Evolutionary conservation across 2,113 vertebrate genomes (phyloP).

Genomic region (Lasiurus cinereus): DNA sequence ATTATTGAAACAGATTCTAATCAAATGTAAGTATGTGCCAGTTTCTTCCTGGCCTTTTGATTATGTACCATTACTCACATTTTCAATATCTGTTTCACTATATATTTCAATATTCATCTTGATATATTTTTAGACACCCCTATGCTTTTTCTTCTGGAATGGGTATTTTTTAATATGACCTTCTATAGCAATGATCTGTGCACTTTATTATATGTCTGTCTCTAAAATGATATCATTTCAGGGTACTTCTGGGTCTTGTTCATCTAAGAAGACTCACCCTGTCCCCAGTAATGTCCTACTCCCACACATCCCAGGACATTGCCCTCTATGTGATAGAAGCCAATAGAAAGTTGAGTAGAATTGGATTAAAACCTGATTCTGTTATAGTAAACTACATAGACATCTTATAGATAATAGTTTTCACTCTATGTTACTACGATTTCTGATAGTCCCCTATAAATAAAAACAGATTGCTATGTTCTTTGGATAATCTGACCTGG

Average conservation of each 20-base stretch:
- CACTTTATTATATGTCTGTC: background rate
- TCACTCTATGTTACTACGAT: background rate
- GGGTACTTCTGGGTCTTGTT: background rate
- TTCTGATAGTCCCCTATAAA: background rate
- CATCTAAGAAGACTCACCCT: background rate
- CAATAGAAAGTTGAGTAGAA: background rate
- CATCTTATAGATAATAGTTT: background rate
- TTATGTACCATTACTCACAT: background rate
- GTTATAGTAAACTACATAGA: background rate
- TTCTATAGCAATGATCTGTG: constrained; percentile 5
- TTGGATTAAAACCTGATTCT: constrained; percentile 18
- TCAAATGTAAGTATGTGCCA: background rate
- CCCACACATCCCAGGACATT: background rate
- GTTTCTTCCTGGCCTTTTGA: background rate
- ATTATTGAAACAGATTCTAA: background rate
- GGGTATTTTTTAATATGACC: background rate
- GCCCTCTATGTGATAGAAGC: background rate
- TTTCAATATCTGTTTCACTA: background rate
- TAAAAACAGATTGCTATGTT: background rate
- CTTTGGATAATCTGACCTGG: background rate
- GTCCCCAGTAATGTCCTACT: background rate
- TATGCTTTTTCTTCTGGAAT: background rate
- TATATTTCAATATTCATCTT: background rate
- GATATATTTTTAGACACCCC: background rate
- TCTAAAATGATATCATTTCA: constrained; percentile 23